Evolutionary conservation across 2,888 invertebrate species (phyloP).

Genomic region (Melanargia galathea): DNA sequence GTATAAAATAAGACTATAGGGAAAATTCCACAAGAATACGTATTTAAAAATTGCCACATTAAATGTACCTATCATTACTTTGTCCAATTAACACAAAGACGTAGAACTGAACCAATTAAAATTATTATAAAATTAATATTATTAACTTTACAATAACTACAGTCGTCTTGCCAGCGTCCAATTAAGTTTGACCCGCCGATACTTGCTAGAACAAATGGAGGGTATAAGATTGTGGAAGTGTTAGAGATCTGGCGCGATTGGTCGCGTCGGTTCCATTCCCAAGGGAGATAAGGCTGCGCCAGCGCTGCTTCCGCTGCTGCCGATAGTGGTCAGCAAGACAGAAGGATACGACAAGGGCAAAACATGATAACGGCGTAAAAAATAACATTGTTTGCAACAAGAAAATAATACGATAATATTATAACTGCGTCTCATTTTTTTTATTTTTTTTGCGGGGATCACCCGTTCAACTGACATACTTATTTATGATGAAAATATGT

Average conservation of each 20-base stretch:
- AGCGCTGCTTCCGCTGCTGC: constrained; percentile 53
- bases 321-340: constrained; percentile 52
- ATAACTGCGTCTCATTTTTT: constrained; percentile 5
- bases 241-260: constrained; percentile 57
- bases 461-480: too few species aligned
- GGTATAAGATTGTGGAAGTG: constrained; percentile 48
- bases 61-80: not conserved
- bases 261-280: constrained; percentile 55
- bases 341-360: constrained; percentile 52
- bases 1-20: not conserved
- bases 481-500: too few species aligned
- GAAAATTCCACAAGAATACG: not conserved
- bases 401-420: constrained; percentile 23
- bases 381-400: constrained; percentile 37
- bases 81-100: constrained; percentile 7
- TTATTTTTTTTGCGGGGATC: constrained; percentile 1
- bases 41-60: not conserved
- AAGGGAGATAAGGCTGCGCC: constrained; percentile 61
- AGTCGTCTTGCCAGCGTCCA: constrained; percentile 50
- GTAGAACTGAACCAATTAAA: constrained; percentile 19
- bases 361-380: constrained; percentile 45
- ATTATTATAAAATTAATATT: constrained; percentile 44
- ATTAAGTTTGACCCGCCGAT: constrained; percentile 50
- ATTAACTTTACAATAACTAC: constrained; percentile 21
- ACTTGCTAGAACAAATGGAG: constrained; percentile 53